These are phyloP conservation scores for Orchestia grillus DNA, from an alignment of 1,140 invertebrate species.

Conservation along the genomic window DNA sequence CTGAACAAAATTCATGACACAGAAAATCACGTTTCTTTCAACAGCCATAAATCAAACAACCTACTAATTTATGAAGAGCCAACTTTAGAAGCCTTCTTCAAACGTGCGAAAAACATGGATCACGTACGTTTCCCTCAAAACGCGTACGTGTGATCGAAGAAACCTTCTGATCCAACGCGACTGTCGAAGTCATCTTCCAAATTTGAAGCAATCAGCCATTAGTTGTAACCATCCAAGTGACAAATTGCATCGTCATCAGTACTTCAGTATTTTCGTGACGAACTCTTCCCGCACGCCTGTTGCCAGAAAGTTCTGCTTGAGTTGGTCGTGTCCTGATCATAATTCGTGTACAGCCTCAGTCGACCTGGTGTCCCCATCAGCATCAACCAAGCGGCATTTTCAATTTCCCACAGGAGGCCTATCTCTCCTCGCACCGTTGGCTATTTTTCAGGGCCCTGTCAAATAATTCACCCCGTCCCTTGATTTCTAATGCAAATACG, in stretches of 20 bases:
- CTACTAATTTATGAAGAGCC: too few species aligned
- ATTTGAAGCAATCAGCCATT: too few species aligned
- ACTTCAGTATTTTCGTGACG: background rate
- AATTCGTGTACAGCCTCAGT: conserved; percentile 5
- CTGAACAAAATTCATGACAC: too few species aligned
- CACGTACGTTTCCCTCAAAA: too few species aligned
- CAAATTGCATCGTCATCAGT: background rate
- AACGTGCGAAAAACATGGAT: too few species aligned
- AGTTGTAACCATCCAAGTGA: background rate
- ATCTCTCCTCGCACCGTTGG: conserved; percentile 44
- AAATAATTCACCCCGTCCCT: conserved; percentile 47
- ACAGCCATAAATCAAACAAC: too few species aligned
- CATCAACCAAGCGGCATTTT: conserved; percentile 46
- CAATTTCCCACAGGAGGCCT: conserved; percentile 52
- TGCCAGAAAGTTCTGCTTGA: conserved; percentile 25
- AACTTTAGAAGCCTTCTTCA: too few species aligned
- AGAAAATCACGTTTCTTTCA: too few species aligned
- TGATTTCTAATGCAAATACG: conserved; percentile 51
- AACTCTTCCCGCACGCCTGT: background rate
- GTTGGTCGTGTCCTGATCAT: background rate
- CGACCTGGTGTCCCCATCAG: conserved; percentile 44
- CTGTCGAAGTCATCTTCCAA: too few species aligned
- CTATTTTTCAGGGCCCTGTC: conserved; percentile 34
- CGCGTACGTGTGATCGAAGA: too few species aligned
- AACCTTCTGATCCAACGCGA: too few species aligned